Evolutionary conservation across 1,140 invertebrate species (phyloP), one percentile per base, ranked within the genome.

Genomic region (Andrena cerasifolii): DNA sequence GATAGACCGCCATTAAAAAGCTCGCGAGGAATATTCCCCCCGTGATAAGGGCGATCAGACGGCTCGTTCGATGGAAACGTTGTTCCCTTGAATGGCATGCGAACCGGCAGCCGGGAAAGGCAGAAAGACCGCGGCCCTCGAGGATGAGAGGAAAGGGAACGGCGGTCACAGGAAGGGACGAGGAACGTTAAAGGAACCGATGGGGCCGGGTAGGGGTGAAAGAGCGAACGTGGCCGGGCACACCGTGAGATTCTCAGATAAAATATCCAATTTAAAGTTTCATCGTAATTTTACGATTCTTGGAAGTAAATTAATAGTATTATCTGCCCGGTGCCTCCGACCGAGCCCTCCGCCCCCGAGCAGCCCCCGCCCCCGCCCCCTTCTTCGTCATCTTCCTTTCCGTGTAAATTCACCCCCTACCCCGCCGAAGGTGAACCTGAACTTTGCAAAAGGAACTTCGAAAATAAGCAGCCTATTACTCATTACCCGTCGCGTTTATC

Each of bases 231-330:
- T 47, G 53, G 28, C 59, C 47, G 63, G 49, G 72, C 80, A 73
- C 79, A 59, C 79, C 82, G 82, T 77, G 78, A 89, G 88, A 89
- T 88, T 85, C 78, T 86, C 84, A 86, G 89, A 91, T 90, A 91
- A 91, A 91, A 91, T 91, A 91, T 90, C 90, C 89, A 91, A 91
- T 91, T 91, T 91, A 90, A 91, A 91, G 89, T 91, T 91, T 90
- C 87, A 89, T 90, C 89, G 89, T 91, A 90, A 91, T 91, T 91
- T 90, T 89, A 90, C 87, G 88, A 90, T 91, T 91, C 87, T 86
- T 90, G 86, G 68, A 90, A 90, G 88, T 89, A 91, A 90, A 91
- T 90, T 90, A 91, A 90, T 90, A 88, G 88, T 86, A 90, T 90
- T 90, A 91, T 91, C 89, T 90, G 84, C 78, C 36, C 73, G 76